Base-by-base conservation (phyloP, 2,797 vertebrate species). In the Spatula clypeata region DNA sequence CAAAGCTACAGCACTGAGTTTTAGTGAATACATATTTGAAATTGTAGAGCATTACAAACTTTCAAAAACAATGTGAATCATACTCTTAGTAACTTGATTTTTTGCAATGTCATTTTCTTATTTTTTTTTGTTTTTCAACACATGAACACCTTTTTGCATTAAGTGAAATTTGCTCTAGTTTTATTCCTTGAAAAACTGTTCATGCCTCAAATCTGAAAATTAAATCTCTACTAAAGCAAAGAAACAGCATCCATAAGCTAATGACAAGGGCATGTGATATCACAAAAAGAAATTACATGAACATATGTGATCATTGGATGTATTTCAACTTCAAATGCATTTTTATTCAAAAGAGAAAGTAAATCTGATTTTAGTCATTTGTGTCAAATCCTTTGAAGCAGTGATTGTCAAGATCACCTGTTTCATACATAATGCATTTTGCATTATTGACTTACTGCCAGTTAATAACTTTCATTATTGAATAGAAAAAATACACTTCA, bases 201-300 rank as follows among this genome's bases (percentile, higher is more conserved):
- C 57, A 36, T 27, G 57, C 32, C 53, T 92, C 69, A 64, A 71
- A 93, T 81, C 49, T 84, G 62, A 81, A 96, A 90, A 95, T 85
- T 44, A 55, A 58, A 90, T 73, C 36, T 84, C 54, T 86, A 67
- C 38, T 42, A 81, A 75, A 66, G 42, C 27, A 86, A 90, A 79
- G 54, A 42, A 58, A 77, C 86, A 42, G n/a, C 42, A 72, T 51
- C 67, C 26, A 36, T 4, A 26, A 88, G 61, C 44, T 18, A 57
- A 36, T 34, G 57, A 54, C 38, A 92, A 34, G 62, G 84, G 34
- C 77, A 69, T 3, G 5, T 1, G 0, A 2, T 18, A n/a, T 11
- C n/a, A 58, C 29, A 90, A 31, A 26, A 27, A 51, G 49, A 51
- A 51, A 51, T 51, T 51, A 51, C 49, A 51, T 51, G 49, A 51